These are phyloP conservation scores for Antheraea assamensis DNA, from an alignment of 2,888 invertebrate species.

Conservation along the genomic window DNA sequence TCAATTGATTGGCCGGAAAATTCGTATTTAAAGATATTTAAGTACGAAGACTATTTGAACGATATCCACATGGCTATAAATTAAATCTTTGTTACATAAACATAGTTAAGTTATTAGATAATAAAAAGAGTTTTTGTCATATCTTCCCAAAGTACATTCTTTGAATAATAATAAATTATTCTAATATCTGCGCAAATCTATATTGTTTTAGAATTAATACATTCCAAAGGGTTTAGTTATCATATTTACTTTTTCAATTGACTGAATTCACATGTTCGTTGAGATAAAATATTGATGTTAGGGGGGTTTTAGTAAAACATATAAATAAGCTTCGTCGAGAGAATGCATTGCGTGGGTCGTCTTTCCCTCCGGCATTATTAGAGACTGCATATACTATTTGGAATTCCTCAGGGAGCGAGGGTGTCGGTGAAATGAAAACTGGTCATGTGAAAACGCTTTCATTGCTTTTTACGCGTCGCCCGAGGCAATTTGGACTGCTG, in stretches of 20 bases:
- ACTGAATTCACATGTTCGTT: constrained; percentile 24
- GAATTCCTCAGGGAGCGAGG: constrained; percentile 75
- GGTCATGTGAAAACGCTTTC: constrained; percentile 79
- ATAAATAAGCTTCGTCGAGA: constrained; percentile 31
- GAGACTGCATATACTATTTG: constrained; percentile 74
- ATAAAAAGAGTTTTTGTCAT: no score
- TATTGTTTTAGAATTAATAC: neutral
- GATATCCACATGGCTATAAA: no score
- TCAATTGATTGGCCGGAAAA: no score
- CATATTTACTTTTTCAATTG: constrained; percentile 27
- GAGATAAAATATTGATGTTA: constrained; percentile 30
- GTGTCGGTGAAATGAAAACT: constrained; percentile 74
- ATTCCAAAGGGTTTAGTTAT: constrained; percentile 20
- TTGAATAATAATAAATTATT: no score
- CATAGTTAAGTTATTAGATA: no score
- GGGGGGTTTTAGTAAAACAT: constrained; percentile 28
- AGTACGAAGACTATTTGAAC: no score
- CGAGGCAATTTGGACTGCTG: constrained; percentile 75
- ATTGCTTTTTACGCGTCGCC: constrained; percentile 79
- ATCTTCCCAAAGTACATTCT: no score
- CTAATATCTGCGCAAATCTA: neutral
- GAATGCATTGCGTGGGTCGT: constrained; percentile 52
- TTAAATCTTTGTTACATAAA: no score
- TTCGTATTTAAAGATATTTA: no score
- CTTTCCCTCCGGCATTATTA: constrained; percentile 65